phyloP scores from a whole-genome alignment of 2,888 invertebrate genomes.

The Dicyrtoma fusca region DNA sequence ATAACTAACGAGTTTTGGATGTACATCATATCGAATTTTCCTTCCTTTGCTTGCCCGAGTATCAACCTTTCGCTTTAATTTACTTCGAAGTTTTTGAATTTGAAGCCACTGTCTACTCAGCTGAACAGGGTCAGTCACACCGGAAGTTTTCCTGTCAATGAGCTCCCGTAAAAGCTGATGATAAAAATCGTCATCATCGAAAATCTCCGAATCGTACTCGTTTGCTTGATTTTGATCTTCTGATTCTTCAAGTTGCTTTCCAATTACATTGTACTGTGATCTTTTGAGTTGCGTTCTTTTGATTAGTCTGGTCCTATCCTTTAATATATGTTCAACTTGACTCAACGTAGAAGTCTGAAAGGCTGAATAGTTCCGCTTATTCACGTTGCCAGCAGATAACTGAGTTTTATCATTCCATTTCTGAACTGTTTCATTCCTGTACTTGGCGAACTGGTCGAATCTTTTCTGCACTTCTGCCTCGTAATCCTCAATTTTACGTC shows the following conservation, averaged over 20 bases:
- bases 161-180: conserved; percentile 88
- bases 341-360: conserved; percentile 66
- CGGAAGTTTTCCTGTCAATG: conserved; percentile 86
- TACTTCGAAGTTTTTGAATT: conserved; percentile 85
- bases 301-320: conserved; percentile 75
- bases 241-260: conserved; percentile 61
- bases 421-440: conserved; percentile 79
- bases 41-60: conserved; percentile 93
- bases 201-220: conserved; percentile 79
- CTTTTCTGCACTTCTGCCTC: conserved; percentile 50
- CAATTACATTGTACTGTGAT: conserved; percentile 72
- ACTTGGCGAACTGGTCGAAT: conserved; percentile 68
- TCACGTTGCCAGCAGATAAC: conserved; percentile 69
- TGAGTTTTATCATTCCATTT: conserved; percentile 96
- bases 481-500: conserved; percentile 9
- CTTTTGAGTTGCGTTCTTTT: conserved; percentile 79
- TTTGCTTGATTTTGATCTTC: conserved; percentile 59
- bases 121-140: conserved; percentile 80
- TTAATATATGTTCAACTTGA: conserved; percentile 83
- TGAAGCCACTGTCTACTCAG: conserved; percentile 89
- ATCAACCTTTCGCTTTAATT: conserved; percentile 91
- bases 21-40: conserved; percentile 82
- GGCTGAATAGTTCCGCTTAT: conserved; percentile 65
- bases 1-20: conserved; percentile 83
- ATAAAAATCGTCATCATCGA: conserved; percentile 97